These are phyloP conservation scores for Regulus satrapa DNA, from an alignment of 2,113 vertebrate genomes.

Conservation along the genomic window DNA sequence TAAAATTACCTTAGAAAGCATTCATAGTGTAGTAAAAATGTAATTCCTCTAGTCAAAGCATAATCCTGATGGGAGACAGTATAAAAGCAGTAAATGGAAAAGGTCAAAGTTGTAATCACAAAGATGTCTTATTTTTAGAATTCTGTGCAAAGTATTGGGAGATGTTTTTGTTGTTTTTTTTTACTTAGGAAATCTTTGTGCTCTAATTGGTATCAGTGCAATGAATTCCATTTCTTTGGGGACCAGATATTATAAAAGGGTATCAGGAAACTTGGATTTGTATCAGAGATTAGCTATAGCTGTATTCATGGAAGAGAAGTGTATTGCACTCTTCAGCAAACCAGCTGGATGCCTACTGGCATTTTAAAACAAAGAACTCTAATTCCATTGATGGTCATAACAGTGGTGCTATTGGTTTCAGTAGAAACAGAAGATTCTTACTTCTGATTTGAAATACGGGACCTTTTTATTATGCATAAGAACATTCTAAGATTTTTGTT, in stretches of 20 bases:
- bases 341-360: constrained; percentile 28
- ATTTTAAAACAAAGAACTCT: constrained; percentile 41
- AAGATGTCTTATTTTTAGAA: neutral
- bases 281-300: neutral
- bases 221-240: neutral
- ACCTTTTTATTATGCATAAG: neutral
- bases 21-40: neutral
- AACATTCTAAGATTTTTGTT: neutral
- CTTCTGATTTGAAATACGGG: neutral
- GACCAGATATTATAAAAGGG: neutral
- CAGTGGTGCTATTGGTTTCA: neutral
- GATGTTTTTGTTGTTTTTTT: neutral
- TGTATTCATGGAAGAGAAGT: neutral
- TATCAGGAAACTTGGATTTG: constrained; percentile 33
- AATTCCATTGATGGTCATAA: neutral
- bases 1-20: neutral
- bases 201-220: neutral
- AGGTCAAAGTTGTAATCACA: neutral
- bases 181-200: neutral
- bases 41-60: neutral
- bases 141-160: neutral
- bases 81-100: neutral
- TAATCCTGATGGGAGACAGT: neutral
- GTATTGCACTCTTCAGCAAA: neutral
- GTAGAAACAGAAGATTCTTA: constrained; percentile 1